Evolutionary conservation across 2,113 vertebrate species (phyloP).

Genomic region (Ondatra zibethicus): DNA sequence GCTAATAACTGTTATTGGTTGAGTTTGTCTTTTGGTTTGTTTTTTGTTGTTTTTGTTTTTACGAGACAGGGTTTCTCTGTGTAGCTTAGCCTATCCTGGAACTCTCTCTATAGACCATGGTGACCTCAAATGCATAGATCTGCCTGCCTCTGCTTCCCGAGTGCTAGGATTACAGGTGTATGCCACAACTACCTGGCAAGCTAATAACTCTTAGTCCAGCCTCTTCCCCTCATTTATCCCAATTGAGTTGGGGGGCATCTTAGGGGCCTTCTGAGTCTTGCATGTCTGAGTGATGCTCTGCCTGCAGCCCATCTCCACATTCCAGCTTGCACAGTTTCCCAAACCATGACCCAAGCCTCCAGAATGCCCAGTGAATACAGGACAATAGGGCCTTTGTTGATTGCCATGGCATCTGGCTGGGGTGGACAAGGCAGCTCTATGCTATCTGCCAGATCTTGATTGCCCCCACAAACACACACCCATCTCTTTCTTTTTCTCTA

Average conservation of each 20-base stretch:
- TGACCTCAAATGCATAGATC: background rate
- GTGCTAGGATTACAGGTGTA: background rate
- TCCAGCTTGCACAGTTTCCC: conserved; percentile 27
- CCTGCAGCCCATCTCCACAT: conserved; percentile 14
- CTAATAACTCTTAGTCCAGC: background rate
- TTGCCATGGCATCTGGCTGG: conserved; percentile 74
- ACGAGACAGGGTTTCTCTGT: background rate
- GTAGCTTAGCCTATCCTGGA: background rate
- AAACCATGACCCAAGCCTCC: conserved; percentile 28
- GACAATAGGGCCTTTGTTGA: conserved; percentile 77
- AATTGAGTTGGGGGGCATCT: background rate
- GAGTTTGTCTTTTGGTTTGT: background rate
- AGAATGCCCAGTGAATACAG: background rate
- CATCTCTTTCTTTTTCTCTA: conserved; percentile 53
- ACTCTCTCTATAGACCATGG: background rate
- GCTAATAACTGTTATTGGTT: background rate
- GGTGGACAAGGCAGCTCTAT: conserved; percentile 77
- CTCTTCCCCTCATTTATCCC: background rate
- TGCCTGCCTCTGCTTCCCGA: background rate
- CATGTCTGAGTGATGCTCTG: background rate
- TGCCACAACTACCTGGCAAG: background rate
- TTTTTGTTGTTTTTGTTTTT: background rate
- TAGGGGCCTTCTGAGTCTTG: background rate
- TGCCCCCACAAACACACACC: conserved; percentile 26
- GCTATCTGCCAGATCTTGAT: conserved; percentile 51